phyloP scores from a whole-genome alignment of 2,113 vertebrate species.

The Triplophysa dalaica region DNA sequence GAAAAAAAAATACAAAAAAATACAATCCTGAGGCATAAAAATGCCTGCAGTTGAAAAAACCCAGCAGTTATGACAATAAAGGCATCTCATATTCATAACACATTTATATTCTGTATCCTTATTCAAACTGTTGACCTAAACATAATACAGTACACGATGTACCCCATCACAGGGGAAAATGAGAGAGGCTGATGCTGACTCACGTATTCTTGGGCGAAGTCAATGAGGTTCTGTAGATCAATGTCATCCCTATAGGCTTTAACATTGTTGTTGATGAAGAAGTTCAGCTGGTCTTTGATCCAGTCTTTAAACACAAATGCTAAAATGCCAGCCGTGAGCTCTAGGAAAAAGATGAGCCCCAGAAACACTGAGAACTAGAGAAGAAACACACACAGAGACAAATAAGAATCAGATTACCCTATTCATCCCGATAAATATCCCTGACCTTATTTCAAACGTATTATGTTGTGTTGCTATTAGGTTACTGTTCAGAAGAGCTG shows the following conservation, averaged over 20 bases:
- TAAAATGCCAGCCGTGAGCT: conserved; percentile 86
- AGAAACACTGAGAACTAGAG: conserved; percentile 88
- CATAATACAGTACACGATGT: neutral
- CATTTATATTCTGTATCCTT: neutral
- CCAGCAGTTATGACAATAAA: too few relatives aligned
- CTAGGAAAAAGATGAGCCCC: conserved; percentile 91
- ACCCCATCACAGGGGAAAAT: neutral
- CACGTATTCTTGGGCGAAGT: conserved; percentile 92
- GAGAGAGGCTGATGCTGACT: conserved; percentile 62
- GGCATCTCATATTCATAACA: neutral
- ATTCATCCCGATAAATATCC: neutral
- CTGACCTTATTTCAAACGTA: neutral
- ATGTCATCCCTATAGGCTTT: conserved; percentile 91
- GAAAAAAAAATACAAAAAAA: too few relatives aligned
- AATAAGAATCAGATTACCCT: neutral
- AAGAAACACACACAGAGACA: neutral
- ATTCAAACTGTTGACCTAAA: neutral
- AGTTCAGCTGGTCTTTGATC: conserved; percentile 93
- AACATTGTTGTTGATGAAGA: conserved; percentile 92
- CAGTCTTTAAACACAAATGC: conserved; percentile 93
- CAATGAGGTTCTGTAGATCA: conserved; percentile 91
- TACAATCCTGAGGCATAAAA: too few relatives aligned
- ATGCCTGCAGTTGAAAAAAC: too few relatives aligned
- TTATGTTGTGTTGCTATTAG: neutral
- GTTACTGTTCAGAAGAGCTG: neutral